Conservation (phyloP, 2,113 vertebrate species). For the Oryzias javanicus region DNA sequence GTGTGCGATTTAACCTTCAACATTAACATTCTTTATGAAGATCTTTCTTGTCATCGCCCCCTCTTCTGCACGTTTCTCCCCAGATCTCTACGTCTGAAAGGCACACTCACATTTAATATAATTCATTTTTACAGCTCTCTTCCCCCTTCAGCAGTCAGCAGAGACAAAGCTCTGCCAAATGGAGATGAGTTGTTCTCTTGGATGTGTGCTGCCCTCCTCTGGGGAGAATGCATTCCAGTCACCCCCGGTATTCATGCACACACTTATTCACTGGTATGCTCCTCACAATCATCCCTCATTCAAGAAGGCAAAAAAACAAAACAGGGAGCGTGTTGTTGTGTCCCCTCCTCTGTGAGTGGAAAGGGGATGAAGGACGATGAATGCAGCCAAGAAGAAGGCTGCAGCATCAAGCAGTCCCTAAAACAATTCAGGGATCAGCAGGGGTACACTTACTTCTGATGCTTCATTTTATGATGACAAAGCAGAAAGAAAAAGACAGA, state of each 20-base stretch:
- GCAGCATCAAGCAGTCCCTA: conserved; percentile 46
- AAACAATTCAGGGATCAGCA: conserved; percentile 22
- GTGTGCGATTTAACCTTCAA: conserved; percentile 38
- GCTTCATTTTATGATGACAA: too few relatives aligned
- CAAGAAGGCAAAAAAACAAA: conserved; percentile 44
- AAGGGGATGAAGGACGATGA: conserved; percentile 39
- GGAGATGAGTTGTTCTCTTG: conserved; percentile 71
- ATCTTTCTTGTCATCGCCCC: conserved; percentile 20
- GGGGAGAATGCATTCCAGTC: conserved; percentile 50
- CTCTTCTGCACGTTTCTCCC: background rate
- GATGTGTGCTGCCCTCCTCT: conserved; percentile 71
- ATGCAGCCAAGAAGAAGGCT: conserved; percentile 37
- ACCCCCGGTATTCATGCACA: background rate
- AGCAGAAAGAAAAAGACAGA: too few relatives aligned
- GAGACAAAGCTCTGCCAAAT: conserved; percentile 76
- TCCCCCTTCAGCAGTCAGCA: conserved; percentile 67
- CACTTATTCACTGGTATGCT: conserved; percentile 16
- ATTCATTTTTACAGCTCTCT: conserved; percentile 68
- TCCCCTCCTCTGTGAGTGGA: conserved; percentile 56
- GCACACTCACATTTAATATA: conserved; percentile 75
- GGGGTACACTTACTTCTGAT: conserved; percentile 6
- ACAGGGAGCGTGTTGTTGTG: conserved; percentile 71
- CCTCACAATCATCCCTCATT: conserved; percentile 5
- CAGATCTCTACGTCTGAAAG: conserved; percentile 50
- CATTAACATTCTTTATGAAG: conserved; percentile 38